Evolutionary conservation across 2,888 invertebrate species (phyloP).

Genomic region (Enchytraeus crypticus): DNA sequence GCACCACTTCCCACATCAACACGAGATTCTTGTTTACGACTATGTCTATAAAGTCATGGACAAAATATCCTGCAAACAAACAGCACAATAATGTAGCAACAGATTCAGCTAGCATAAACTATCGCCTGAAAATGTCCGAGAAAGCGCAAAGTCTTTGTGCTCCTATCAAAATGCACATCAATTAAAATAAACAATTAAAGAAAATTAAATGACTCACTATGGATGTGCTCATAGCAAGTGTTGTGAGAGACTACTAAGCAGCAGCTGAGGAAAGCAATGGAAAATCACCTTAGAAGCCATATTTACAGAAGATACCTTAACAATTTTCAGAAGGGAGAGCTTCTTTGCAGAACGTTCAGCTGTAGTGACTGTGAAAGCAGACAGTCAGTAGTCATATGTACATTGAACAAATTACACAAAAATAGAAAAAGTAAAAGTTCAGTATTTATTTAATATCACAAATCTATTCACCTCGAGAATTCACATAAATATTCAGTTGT

Average conservation of each 20-base stretch:
- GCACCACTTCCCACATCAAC: conserved; percentile 39
- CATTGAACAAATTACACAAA: background rate
- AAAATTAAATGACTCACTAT: background rate
- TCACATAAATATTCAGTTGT: too few relatives aligned
- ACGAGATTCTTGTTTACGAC: conserved; percentile 28
- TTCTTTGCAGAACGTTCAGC: too few relatives aligned
- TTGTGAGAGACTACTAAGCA: background rate
- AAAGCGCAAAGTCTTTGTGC: background rate
- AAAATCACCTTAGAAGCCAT: too few relatives aligned
- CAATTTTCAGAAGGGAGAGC: too few relatives aligned
- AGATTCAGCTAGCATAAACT: background rate
- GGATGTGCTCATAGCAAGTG: background rate
- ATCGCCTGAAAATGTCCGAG: background rate
- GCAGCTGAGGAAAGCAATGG: too few relatives aligned
- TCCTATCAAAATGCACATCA: background rate
- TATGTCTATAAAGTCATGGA: conserved; percentile 33
- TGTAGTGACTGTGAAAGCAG: too few relatives aligned
- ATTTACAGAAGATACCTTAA: too few relatives aligned
- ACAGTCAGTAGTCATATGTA: too few relatives aligned
- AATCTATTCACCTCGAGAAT: too few relatives aligned
- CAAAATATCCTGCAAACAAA: conserved; percentile 32
- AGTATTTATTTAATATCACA: background rate
- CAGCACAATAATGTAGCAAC: background rate
- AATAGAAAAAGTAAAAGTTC: background rate
- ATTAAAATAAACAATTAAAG: background rate